Evolutionary conservation across 2,888 invertebrate species (phyloP).

Genomic region (Hedya salicella): DNA sequence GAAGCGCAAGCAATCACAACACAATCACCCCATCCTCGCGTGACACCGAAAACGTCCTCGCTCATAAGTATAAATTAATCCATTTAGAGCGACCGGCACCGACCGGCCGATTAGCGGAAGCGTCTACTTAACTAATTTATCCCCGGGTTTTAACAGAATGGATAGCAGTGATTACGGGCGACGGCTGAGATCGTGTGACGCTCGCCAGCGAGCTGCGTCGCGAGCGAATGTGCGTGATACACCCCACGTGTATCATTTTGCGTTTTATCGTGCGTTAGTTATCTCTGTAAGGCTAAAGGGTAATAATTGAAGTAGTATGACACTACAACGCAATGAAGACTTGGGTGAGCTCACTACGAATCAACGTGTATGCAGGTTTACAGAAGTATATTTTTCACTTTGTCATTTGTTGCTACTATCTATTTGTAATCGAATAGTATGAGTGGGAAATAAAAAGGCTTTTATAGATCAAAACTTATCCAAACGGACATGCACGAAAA

Average conservation of each 20-base stretch:
- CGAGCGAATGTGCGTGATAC: conserved; percentile 55
- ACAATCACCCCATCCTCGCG: conserved; percentile 84
- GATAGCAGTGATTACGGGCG: conserved; percentile 84
- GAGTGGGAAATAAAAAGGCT: no score
- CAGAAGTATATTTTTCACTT: no score
- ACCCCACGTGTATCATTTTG: conserved; percentile 17
- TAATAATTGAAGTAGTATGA: background rate
- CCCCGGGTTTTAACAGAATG: conserved; percentile 86
- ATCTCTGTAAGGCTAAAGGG: background rate
- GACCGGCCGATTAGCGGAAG: conserved; percentile 85
- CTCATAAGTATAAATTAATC: conserved; percentile 86
- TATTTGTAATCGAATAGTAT: no score
- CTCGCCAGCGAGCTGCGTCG: conserved; percentile 47
- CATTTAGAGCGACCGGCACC: conserved; percentile 83
- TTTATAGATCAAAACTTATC: no score
- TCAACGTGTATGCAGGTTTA: no score
- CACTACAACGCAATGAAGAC: no score
- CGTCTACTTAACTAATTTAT: conserved; percentile 86
- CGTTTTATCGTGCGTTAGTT: background rate
- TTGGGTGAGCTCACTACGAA: no score
- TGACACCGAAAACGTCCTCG: conserved; percentile 85
- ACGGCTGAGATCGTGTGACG: conserved; percentile 73
- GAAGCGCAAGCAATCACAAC: conserved; percentile 82
- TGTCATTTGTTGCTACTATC: no score
- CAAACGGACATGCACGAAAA: no score